These are phyloP conservation scores for Collichthys lucidus DNA, from an alignment of 2,113 vertebrate genomes.

Conservation along the genomic window DNA sequence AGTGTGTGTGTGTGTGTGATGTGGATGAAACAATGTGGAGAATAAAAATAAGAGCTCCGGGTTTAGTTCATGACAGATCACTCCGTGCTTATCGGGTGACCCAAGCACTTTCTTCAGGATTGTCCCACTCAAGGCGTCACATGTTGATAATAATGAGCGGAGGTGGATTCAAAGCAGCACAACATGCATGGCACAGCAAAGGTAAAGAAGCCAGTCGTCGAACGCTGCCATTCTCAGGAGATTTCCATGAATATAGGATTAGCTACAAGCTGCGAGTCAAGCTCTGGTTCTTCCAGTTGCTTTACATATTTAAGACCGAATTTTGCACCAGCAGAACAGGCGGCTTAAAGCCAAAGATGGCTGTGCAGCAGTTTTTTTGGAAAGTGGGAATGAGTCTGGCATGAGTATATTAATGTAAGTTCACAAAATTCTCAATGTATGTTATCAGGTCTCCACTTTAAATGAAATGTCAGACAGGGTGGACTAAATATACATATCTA, in stretches of 20 bases:
- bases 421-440: constrained; percentile 20
- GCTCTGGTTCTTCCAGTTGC: constrained; percentile 74
- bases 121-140: constrained; percentile 34
- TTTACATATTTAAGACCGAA: constrained; percentile 79
- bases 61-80: constrained; percentile 41
- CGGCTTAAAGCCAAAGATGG: constrained; percentile 72
- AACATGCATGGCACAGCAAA: constrained; percentile 49
- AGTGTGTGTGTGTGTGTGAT: constrained; percentile 5
- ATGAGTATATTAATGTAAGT: constrained; percentile 39
- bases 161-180: constrained; percentile 52
- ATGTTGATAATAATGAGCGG: constrained; percentile 57
- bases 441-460: constrained; percentile 24
- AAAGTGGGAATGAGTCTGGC: constrained; percentile 42
- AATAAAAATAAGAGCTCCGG: constrained; percentile 31
- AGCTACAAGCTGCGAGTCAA: constrained; percentile 78
- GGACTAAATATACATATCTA: not conserved
- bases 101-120: constrained; percentile 40
- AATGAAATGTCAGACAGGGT: not conserved
- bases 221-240: constrained; percentile 70
- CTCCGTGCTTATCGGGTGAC: constrained; percentile 56
- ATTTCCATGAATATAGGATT: constrained; percentile 80
- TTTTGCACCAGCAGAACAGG: constrained; percentile 66
- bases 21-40: constrained; percentile 7
- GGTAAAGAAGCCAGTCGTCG: constrained; percentile 57
- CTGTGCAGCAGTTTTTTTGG: constrained; percentile 63